These are phyloP conservation scores for Xylocopa sonorina DNA, from an alignment of 1,140 invertebrate genomes.

Conservation along the genomic window DNA sequence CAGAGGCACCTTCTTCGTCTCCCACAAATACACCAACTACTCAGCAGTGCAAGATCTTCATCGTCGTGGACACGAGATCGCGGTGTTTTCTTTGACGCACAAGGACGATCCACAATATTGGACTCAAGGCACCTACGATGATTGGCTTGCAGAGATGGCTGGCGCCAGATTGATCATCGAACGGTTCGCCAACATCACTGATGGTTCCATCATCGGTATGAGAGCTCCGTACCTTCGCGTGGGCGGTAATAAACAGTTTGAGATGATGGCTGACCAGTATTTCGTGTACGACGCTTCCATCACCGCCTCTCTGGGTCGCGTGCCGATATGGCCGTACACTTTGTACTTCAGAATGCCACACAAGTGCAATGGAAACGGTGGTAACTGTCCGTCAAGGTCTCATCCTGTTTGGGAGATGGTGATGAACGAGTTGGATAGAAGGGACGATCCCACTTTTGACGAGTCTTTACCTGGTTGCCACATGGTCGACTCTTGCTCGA, in stretches of 20 bases:
- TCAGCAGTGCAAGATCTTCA: constrained; percentile 96
- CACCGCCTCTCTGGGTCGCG: constrained; percentile 92
- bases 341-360: constrained; percentile 97
- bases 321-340: constrained; percentile 97
- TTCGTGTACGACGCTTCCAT: constrained; percentile 97
- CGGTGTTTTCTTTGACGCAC: constrained; percentile 96
- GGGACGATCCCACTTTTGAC: constrained; percentile 95
- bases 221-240: constrained; percentile 94
- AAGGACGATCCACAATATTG: constrained; percentile 95
- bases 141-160: constrained; percentile 97
- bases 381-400: constrained; percentile 94
- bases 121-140: constrained; percentile 93
- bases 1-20: constrained; percentile 96
- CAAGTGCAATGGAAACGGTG: constrained; percentile 95
- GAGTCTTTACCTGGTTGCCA: constrained; percentile 95
- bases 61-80: constrained; percentile 95
- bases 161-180: constrained; percentile 94
- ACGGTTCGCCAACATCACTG: constrained; percentile 95
- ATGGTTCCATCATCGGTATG: constrained; percentile 93
- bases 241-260: constrained; percentile 97
- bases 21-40: constrained; percentile 98
- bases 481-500: constrained; percentile 96
- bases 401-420: constrained; percentile 98
- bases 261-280: constrained; percentile 97
- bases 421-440: constrained; percentile 96